Base-by-base conservation (phyloP, 2,888 invertebrate species). In the Meandrusa payeni region DNA sequence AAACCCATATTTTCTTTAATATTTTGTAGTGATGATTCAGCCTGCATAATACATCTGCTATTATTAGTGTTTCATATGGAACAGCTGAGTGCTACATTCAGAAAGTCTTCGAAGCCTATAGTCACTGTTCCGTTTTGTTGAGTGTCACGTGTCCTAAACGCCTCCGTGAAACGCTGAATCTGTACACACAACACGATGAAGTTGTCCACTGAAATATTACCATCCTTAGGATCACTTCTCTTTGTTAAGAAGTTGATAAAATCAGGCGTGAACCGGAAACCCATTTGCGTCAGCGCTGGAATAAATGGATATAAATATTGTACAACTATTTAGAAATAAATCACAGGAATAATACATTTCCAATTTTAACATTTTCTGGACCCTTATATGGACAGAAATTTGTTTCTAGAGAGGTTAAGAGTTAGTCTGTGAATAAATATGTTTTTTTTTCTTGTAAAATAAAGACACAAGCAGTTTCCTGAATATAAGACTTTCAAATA, bases 151-250 rank as follows among this genome's bases (percentile, higher is more conserved):
- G 89, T 86, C 61, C 93, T 89, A 71, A 98, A 98, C 11, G 95
- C 95, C 69, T 97, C 97, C 19, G 93, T 96, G 54, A 95, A 95
- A 49, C 93, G 92, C 69, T 96, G 96, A 51, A 97, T 91, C 85
- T 97, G 94, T 5, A 97, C 94, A 72, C 96, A 96, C 5, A 94
- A 73, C 23, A 97, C 95, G 56, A 97, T 97, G 68, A 97, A 97
- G 58, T 93, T 92, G 77, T 97, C 97, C 23, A 97, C 93, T 0
- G 95, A 93, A 47, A 93, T 90, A 59, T 90, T 91, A 50, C 89
- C 90, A 48, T 87, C 86, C 46, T 85, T 83, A 0, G 91, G 76
- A 72, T 95, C 94, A 63, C 92, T 91, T 71, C 93, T 92, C 51
- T 91, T 90, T 4, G 93, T 88, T 46, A 96, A 76, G 62, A 93